Conservation (phyloP, 2,888 invertebrate species). For the Punctoribates punctum region DNA sequence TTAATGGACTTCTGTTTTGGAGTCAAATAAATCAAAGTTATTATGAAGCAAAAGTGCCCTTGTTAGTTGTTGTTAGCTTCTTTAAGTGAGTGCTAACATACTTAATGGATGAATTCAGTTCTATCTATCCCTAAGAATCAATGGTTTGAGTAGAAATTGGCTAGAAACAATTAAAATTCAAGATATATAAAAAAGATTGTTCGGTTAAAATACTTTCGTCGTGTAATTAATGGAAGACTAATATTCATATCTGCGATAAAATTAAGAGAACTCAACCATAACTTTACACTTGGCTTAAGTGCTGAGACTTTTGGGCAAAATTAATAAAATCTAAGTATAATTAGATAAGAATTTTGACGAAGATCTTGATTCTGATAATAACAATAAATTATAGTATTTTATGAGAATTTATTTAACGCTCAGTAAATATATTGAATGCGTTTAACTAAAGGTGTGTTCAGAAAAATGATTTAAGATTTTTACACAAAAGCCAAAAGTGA, state of each 20-base stretch:
- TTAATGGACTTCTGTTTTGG: too few species aligned
- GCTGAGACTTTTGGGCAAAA: not conserved
- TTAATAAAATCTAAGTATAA: not conserved
- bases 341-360: not conserved
- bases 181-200: too few species aligned
- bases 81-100: too few species aligned
- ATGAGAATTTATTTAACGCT: not conserved
- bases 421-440: not conserved
- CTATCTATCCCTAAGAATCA: too few species aligned
- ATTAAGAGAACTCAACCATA: not conserved
- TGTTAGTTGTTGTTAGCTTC: too few species aligned
- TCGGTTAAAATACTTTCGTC: too few species aligned
- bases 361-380: not conserved
- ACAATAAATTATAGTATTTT: conserved; percentile 5
- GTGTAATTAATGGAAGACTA: too few species aligned
- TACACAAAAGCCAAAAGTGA: not conserved
- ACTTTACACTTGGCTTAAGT: not conserved
- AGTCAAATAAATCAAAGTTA: too few species aligned
- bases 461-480: not conserved
- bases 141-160: too few species aligned
- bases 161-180: too few species aligned
- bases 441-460: not conserved
- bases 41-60: too few species aligned
- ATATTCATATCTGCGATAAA: not conserved
- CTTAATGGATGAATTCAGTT: too few species aligned